Evolutionary conservation across 2,888 invertebrate species (phyloP).

Genomic region (Sicus ferrugineus): DNA sequence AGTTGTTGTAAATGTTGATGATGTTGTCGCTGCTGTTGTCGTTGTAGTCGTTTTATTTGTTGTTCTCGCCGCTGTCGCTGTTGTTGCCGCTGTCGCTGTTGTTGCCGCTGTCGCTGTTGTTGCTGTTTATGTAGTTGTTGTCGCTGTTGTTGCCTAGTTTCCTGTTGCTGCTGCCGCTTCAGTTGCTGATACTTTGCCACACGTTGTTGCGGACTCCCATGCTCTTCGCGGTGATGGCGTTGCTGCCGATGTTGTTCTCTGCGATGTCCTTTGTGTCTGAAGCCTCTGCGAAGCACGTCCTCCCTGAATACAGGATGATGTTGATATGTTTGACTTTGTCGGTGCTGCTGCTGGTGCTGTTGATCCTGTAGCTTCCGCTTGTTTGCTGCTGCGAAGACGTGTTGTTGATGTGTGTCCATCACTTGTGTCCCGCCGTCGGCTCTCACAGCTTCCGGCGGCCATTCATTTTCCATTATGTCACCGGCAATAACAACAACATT

Average conservation of each 20-base stretch:
- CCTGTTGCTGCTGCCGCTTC: not conserved
- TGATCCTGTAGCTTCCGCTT: conserved; percentile 7
- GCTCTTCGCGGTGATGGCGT: not conserved
- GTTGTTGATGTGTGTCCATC: conserved; percentile 2
- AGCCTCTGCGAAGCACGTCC: not conserved
- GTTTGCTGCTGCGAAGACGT: not conserved
- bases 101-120: conserved; percentile 30
- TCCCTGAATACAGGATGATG: conserved; percentile 25
- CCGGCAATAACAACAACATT: not conserved
- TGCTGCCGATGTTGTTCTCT: not conserved
- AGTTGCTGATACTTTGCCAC: not conserved
- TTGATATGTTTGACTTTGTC: conserved; percentile 26
- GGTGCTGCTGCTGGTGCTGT: conserved; percentile 10
- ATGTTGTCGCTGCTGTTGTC: conserved; percentile 33
- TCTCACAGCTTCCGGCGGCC: not conserved
- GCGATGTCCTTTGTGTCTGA: not conserved
- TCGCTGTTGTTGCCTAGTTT: not conserved
- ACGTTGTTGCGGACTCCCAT: not conserved
- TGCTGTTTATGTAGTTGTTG: conserved; percentile 15
- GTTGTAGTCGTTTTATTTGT: conserved; percentile 36
- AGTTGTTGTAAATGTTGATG: conserved; percentile 35
- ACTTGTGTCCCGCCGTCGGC: not conserved
- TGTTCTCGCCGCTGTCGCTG: conserved; percentile 6
- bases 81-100: conserved; percentile 35
- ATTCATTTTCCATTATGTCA: conserved; percentile 9